Percentiles rank a stretch among this genome's conserved stretches.
Evolutionary conservation across 2,113 vertebrate genomes (phyloP).

Genomic region (Synodontis membranacea): DNA sequence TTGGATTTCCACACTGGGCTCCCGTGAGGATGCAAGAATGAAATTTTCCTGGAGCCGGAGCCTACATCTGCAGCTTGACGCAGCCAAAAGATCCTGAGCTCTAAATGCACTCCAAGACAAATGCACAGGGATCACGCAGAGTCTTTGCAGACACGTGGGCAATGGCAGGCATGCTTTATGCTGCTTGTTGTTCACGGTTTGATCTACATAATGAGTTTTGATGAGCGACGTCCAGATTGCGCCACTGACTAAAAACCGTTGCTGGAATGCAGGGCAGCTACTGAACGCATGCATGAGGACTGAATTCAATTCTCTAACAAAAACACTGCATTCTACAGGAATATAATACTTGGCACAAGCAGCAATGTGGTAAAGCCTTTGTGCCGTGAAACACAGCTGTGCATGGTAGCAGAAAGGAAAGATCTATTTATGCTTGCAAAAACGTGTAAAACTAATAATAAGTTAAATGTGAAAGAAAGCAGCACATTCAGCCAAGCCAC

Average conservation of each 20-base stretch:
- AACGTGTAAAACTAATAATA: constrained; percentile 6
- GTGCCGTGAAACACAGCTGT: constrained; percentile 9
- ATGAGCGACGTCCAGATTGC: not conserved
- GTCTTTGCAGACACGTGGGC: constrained; percentile 16
- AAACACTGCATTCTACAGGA: constrained; percentile 36
- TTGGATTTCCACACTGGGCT: constrained; percentile 44
- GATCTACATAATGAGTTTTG: constrained; percentile 21
- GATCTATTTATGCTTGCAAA: constrained; percentile 12
- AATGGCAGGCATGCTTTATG: not conserved
- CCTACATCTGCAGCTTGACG: constrained; percentile 32
- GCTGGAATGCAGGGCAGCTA: constrained; percentile 26
- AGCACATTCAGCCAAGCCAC: not conserved
- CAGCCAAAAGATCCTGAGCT: constrained; percentile 33
- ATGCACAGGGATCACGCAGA: constrained; percentile 6
- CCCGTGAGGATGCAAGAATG: constrained; percentile 54
- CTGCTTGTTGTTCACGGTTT: constrained; percentile 26
- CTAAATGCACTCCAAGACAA: constrained; percentile 28
- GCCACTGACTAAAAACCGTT: constrained; percentile 7
- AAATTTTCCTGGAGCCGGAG: constrained; percentile 52
- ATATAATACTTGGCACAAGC: constrained; percentile 32
- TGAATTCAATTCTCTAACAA: constrained; percentile 41
- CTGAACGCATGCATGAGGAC: constrained; percentile 20
- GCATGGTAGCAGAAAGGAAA: constrained; percentile 23
- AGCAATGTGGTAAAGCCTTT: constrained; percentile 11
- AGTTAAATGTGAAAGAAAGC: not conserved